Evolutionary conservation across 2,113 vertebrate genomes (phyloP), one percentile per base, ranked within the genome.

Genomic region (Melanerpes formicivorus): DNA sequence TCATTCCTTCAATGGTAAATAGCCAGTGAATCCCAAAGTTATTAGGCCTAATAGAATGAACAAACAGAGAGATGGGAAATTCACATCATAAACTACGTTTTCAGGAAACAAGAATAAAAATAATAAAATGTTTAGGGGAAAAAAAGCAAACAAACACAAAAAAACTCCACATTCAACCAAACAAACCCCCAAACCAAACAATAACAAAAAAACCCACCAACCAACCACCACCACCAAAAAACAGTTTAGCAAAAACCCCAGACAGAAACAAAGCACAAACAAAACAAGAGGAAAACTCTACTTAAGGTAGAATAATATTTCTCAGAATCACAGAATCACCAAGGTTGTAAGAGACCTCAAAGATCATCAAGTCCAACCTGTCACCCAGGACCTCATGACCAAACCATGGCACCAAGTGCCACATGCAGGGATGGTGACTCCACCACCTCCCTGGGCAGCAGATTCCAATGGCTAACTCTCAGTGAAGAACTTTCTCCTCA

Each of bases 221-320:
- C 26, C 15, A 70, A 66, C 29, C 11, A 63, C 9, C 40, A 40
- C 40, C 40, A 70, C 40, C 10, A 23, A 50, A 52, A 23, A 52
- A 11, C 9, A 10, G 22, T 52, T 52, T 52, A 67, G 30, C 12
- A 63, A 11, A n/a, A 11, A 5, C 17, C 46, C 46, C n/a, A 70
- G 26, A 52, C 14, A 66, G 40, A 59, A 55, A 23, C 6, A 14
- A 1, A 62, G 71, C 59, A 48, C 26, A 14, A 30, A 18, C 26
- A 19, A 29, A 19, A 18, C 46, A 14, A 27, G 0, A 64, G 0
- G 1, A 65, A 80, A 76, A 48, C 2, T 29, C 14, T 8, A 30
- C 7, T 32, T 63, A 44, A 55, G 5, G 2, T 34, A 63, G n/a
- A 84, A 71, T 46, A 56, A 59, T 14, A 0, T 8, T 69, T 69